Base-by-base conservation (phyloP, 2,113 vertebrate genomes). In the Galeopterus variegatus region DNA sequence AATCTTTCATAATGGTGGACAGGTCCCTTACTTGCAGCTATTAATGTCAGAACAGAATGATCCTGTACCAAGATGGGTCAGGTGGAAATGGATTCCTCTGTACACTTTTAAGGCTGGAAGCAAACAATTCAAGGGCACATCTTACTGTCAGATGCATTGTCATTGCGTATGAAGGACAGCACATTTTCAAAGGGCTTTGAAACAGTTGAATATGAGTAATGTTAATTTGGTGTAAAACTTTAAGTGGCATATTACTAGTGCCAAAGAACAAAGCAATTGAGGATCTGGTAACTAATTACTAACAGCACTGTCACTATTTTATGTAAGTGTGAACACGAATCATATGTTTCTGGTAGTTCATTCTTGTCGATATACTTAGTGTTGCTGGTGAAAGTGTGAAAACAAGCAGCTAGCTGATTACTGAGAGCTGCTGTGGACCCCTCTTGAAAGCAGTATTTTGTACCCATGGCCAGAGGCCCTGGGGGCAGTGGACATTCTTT, bases 141-240 rank as follows among this genome's bases (percentile, higher is more conserved):
- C 45, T 65, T 48, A 41, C 14, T 65, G 54, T 56, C 65, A 56
- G 97, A 48, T 1, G 1, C n/a, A 6, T n/a, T 0, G 1, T 82
- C 64, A 96, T 82, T 31, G 62, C 62, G 60, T 75, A 13, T 65
- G 89, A 88, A 82, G 73, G 54, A 67, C 4, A 64, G 23, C 70
- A 86, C 62, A 11, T 94, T 97, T 97, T 92, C 80, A 88, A 96
- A 94, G 72, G 72, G 41, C 76, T 95, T 91, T 54, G 92, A 95
- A 93, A 92, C 67, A 79, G 67, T 89, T 11, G 18, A 90, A 90
- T 95, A 79, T 79, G 96, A 89, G 72, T 90, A 72, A 67, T 95
- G 91, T 92, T 95, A 97, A 89, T 93, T 95, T 96, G 81, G 65
- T 98, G 96, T 93, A 97, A 98, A 98, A 79, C 48, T 85, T 93